Evolutionary conservation across 2,113 vertebrate species (phyloP).

Genomic region (Bos taurus): DNA sequence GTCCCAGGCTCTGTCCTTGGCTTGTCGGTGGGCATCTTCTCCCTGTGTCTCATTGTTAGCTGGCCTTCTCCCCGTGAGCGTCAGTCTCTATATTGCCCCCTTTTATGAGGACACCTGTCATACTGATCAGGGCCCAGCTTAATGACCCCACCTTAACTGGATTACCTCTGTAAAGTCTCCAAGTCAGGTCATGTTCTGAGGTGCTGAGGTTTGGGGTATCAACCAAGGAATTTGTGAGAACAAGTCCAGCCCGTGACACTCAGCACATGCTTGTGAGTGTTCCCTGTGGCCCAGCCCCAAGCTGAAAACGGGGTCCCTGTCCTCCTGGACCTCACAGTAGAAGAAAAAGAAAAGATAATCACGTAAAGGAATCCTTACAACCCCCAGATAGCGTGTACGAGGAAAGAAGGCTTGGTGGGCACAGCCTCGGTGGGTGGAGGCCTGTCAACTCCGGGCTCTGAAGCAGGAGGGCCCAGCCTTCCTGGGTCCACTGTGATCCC

Average conservation of each 20-base stretch:
- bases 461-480: neutral
- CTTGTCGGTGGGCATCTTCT: neutral
- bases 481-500: neutral
- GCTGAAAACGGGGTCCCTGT: neutral
- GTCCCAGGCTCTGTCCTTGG: neutral
- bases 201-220: neutral
- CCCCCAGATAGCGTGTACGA: fast-evolving
- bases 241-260: neutral
- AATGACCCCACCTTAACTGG: neutral
- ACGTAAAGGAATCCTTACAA: neutral
- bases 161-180: neutral
- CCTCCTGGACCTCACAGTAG: neutral
- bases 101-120: no score
- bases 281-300: neutral
- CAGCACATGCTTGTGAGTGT: fast-evolving
- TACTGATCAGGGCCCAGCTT: neutral
- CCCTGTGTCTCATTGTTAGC: neutral
- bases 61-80: neutral
- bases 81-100: neutral
- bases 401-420: neutral
- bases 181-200: neutral
- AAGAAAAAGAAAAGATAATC: neutral
- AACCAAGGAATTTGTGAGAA: neutral
- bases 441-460: neutral
- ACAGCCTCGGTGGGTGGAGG: neutral